These are phyloP conservation scores for Lasioglossum pauxillum DNA, from an alignment of 2,888 invertebrate genomes.

Conservation along the genomic window DNA sequence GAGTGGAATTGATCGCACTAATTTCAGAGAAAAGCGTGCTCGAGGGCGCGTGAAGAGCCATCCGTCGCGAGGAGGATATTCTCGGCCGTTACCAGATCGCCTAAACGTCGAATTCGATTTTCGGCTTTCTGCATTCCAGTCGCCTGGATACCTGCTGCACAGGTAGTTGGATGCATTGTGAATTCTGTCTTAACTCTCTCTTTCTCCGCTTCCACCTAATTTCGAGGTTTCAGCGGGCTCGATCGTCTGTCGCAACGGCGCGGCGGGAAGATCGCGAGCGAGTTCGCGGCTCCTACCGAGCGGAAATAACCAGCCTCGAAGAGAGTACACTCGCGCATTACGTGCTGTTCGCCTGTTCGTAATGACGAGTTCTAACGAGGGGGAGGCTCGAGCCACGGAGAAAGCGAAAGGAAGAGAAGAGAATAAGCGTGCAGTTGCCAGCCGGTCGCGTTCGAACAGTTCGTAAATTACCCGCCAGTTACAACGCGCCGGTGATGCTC, in stretches of 20 bases:
- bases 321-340: slow-evolving; percentile 48
- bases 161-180: not conserved
- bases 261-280: not conserved
- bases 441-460: slow-evolving; percentile 67
- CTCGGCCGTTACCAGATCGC: slow-evolving; percentile 10
- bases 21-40: slow-evolving; percentile 57
- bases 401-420: slow-evolving; percentile 32
- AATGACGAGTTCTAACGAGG: slow-evolving; percentile 62
- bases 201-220: not conserved
- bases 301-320: slow-evolving; percentile 65
- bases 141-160: not conserved
- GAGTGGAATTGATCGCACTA: slow-evolving; percentile 67
- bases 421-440: slow-evolving; percentile 42
- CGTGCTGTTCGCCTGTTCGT: slow-evolving; percentile 52
- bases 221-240: not conserved
- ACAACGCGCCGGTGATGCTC: slow-evolving; percentile 44
- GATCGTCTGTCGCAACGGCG: not conserved
- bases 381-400: slow-evolving; percentile 13
- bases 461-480: slow-evolving; percentile 72
- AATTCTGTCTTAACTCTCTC: not conserved
- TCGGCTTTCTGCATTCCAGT: not conserved
- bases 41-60: slow-evolving; percentile 48
- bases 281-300: slow-evolving; percentile 53
- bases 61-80: slow-evolving; percentile 53
- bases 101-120: not conserved